Base-by-base conservation (phyloP, 2,797 vertebrate genomes). In the Euthynnus affinis region DNA sequence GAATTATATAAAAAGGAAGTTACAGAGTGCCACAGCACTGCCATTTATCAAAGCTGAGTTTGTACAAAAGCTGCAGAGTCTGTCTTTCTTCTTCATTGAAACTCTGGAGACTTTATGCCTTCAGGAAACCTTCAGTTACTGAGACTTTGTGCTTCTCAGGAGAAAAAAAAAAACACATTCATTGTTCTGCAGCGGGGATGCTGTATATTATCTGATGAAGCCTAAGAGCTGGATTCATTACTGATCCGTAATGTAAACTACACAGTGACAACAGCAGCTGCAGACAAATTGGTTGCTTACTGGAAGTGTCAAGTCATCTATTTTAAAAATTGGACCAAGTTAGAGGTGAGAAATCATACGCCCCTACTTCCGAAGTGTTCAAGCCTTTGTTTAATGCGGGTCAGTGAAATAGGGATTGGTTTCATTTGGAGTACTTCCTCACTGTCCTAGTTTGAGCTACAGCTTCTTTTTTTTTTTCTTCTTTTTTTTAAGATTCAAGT, bases 221-320 rank as follows among this genome's bases (percentile, higher is more conserved):
- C 29, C 17, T 37, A 10, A 55, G 68, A 85, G 37, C 64, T 5
- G 71, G 17, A 78, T 71, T 60, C 71, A 74, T 71, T 60, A 56
- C 72, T 18, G 74, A 52, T 68, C 76, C 46, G 12, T 51, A 61
- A 63, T 66, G 20, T 65, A 63, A 37, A 70, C 44, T 10, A 25
- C 66, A 49, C 56, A 1, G 22, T 37, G 52, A 76, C 62, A 23
- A 60, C 61, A 63, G 49, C 60, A 0, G 55, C 64, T 17, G 67
- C 71, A 83, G 64, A 82, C 66, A 57, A 83, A 87, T 62, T 15
- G 63, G 52, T 17, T 62, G 60, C 61, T 76, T 46, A 68, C 70
- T 64, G 32, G 48, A 81, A 74, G 72, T 37, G 66, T 46, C 68
- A 65, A 78, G 76, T 77, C 64, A 81, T 83, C 61, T 2, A 20